A percentile compares a stretch with the other conserved stretches of the same genome.
These are phyloP conservation scores for Sialia sialis DNA, from an alignment of 2,113 vertebrate species.

Conservation along the genomic window DNA sequence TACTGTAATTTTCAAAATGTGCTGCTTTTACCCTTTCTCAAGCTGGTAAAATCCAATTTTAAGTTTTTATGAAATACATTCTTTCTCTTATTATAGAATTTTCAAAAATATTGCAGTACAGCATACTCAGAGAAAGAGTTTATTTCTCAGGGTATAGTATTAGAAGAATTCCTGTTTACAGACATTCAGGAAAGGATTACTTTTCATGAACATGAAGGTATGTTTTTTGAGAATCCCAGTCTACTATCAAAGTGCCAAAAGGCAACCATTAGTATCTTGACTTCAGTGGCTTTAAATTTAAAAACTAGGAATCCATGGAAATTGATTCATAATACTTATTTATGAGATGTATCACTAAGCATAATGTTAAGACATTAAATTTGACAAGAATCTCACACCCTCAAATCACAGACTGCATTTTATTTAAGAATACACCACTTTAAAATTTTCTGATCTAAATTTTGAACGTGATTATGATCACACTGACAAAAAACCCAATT, in stretches of 20 bases:
- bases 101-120: background rate
- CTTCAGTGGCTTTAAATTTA: background rate
- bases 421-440: background rate
- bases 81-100: background rate
- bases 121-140: background rate
- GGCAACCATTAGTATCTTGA: background rate
- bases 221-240: background rate
- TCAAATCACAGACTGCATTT: background rate
- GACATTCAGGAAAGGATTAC: background rate
- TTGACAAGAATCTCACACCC: background rate
- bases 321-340: background rate
- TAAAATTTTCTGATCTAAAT: background rate
- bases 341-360: background rate
- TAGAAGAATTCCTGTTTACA: background rate
- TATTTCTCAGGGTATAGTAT: background rate
- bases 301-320: background rate
- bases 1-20: slow-evolving; percentile 4
- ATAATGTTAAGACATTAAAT: background rate
- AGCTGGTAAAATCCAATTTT: background rate
- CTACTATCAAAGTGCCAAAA: background rate
- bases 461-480: background rate
- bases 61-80: background rate
- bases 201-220: background rate
- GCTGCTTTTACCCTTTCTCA: background rate
- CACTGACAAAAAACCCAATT: background rate